Evolutionary conservation across 2,797 vertebrate species (phyloP).

Genomic region (Crocidura indochinensis): DNA sequence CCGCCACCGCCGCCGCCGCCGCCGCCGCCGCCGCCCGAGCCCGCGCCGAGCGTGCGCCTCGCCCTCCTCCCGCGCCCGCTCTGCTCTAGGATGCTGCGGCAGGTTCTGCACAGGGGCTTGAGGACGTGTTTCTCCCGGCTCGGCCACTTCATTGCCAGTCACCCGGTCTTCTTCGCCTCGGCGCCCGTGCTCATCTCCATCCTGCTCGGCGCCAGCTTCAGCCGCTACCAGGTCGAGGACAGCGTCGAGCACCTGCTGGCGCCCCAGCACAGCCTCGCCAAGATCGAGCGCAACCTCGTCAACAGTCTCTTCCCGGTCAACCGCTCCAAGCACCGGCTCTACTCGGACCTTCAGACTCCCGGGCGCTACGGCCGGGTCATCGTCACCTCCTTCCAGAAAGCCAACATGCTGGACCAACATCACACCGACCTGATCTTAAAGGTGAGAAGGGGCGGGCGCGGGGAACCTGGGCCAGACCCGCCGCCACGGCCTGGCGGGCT

Average conservation of each 20-base stretch:
- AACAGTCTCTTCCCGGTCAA: constrained; percentile 98
- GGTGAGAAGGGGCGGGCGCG: constrained; percentile 90
- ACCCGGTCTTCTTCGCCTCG: constrained; percentile 98
- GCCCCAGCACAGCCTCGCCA: constrained; percentile 98
- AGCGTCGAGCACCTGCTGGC: constrained; percentile 97
- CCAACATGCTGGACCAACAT: constrained; percentile 96
- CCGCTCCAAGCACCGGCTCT: constrained; percentile 98
- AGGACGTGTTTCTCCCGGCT: constrained; percentile 96
- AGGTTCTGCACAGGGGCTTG: constrained; percentile 97
- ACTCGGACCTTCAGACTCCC: constrained; percentile 98
- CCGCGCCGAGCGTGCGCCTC: constrained; percentile 89
- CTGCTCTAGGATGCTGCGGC: constrained; percentile 98
- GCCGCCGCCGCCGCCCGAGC: constrained; percentile 83
- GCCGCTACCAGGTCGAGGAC: constrained; percentile 97
- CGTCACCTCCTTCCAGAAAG: constrained; percentile 94
- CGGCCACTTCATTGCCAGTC: constrained; percentile 97
- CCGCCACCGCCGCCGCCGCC: constrained; percentile 80
- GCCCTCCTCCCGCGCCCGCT: constrained; percentile 92
- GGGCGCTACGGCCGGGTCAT: constrained; percentile 98
- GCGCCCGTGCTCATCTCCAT: constrained; percentile 97
- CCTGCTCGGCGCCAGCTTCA: constrained; percentile 98
- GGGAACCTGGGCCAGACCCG: constrained; percentile 22
- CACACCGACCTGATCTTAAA: constrained; percentile 96
- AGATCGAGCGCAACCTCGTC: constrained; percentile 98
- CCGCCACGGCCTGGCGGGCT: constrained; percentile 39